These are phyloP conservation scores for Lapara coniferarum DNA, from an alignment of 2,888 invertebrate species.

Conservation along the genomic window DNA sequence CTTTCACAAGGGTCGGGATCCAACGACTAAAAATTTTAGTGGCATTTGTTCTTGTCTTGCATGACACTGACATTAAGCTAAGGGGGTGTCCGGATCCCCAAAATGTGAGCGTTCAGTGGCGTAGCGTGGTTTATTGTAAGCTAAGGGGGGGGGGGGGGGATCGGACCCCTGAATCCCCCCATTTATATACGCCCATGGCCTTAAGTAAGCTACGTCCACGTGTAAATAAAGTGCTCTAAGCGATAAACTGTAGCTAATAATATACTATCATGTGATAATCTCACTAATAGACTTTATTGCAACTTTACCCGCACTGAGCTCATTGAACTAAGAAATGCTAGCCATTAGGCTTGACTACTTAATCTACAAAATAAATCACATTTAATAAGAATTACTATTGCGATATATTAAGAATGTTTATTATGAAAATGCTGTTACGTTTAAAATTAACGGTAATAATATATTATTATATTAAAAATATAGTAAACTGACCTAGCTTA, in stretches of 20 bases:
- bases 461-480: not conserved
- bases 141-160: too few relatives aligned
- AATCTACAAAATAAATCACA: slow-evolving; percentile 10
- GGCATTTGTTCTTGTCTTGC: too few relatives aligned
- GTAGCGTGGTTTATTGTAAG: too few relatives aligned
- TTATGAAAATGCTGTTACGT: slow-evolving; percentile 2
- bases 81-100: too few relatives aligned
- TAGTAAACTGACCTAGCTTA: not conserved
- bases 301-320: slow-evolving; percentile 22
- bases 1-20: too few relatives aligned
- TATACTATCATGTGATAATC: not conserved
- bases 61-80: too few relatives aligned
- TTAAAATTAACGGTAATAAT: not conserved
- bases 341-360: slow-evolving; percentile 4
- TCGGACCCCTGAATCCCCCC: too few relatives aligned
- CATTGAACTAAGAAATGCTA: slow-evolving; percentile 17
- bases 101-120: too few relatives aligned
- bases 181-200: too few relatives aligned
- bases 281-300: slow-evolving; percentile 25
- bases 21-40: too few relatives aligned
- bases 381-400: not conserved
- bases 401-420: slow-evolving; percentile 14
- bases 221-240: not conserved
- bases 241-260: not conserved
- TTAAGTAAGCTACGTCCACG: too few relatives aligned